These are phyloP conservation scores for Temnothorax rugatulus DNA, from an alignment of 2,888 invertebrate genomes.

Conservation along the genomic window DNA sequence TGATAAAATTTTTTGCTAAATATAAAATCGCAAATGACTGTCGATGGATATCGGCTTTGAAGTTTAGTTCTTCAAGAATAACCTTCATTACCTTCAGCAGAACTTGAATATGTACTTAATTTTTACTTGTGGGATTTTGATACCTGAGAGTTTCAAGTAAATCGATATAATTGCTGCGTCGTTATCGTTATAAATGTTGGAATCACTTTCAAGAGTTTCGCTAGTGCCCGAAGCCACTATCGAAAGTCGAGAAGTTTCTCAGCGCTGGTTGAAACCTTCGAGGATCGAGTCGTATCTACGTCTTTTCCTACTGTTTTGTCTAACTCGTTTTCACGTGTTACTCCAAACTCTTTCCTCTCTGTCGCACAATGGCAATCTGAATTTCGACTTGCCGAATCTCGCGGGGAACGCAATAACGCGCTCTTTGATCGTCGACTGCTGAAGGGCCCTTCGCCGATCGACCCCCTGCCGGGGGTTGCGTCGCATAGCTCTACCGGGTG, in stretches of 20 bases:
- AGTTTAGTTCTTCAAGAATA: neutral
- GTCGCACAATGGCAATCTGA: constrained; percentile 39
- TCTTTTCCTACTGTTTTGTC: neutral
- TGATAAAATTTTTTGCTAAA: neutral
- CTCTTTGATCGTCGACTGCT: constrained; percentile 64
- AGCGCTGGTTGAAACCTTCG: neutral
- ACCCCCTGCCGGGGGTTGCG: constrained; percentile 51
- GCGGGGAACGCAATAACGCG: constrained; percentile 31
- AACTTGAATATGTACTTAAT: neutral
- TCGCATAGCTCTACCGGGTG: constrained; percentile 10
- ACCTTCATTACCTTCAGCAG: neutral
- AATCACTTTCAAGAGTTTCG: neutral
- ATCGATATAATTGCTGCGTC: neutral
- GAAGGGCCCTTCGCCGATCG: constrained; percentile 68
- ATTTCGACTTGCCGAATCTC: constrained; percentile 48
- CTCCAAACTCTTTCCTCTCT: neutral
- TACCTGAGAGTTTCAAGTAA: neutral
- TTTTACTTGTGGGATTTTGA: neutral
- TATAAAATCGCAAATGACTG: neutral
- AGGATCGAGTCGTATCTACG: neutral
- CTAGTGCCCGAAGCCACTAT: neutral
- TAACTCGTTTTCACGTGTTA: neutral
- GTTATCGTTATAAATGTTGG: neutral
- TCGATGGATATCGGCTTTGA: neutral
- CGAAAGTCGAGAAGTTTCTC: neutral